phyloP scores from a whole-genome alignment of 1,140 invertebrate genomes.

The Aphelinus atriplicis region DNA sequence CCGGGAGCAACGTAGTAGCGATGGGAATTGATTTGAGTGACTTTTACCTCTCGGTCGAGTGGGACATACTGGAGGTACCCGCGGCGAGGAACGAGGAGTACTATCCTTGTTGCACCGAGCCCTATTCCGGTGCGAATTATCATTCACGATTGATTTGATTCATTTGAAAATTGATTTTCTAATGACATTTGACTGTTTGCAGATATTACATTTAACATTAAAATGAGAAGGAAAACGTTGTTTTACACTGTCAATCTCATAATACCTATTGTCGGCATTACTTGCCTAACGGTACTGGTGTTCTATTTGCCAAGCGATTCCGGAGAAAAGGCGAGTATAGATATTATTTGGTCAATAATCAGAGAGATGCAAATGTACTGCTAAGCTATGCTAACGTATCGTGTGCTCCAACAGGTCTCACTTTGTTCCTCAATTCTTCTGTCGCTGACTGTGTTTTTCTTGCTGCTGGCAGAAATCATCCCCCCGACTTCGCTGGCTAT shows the following conservation, averaged over 20 bases:
- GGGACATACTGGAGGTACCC: constrained; percentile 98
- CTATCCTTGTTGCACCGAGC: constrained; percentile 85
- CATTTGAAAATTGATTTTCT: not conserved
- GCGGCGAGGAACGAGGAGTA: constrained; percentile 94
- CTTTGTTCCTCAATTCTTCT: constrained; percentile 98
- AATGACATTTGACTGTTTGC: constrained; percentile 55
- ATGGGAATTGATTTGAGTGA: constrained; percentile 93
- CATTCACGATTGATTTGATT: not conserved
- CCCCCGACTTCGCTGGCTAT: constrained; percentile 97
- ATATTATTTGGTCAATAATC: no score
- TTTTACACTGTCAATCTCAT: constrained; percentile 94
- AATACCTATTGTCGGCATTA: constrained; percentile 90
- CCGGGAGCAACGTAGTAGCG: constrained; percentile 85
- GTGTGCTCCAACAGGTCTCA: constrained; percentile 71
- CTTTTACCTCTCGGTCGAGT: constrained; percentile 98
- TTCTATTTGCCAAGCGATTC: constrained; percentile 96
- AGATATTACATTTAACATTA: constrained; percentile 96
- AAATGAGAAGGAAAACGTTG: constrained; percentile 90
- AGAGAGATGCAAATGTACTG: no score
- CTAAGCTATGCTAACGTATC: no score
- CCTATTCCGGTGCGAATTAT: constrained; percentile 76
- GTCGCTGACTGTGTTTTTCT: constrained; percentile 98
- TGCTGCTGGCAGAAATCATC: constrained; percentile 96
- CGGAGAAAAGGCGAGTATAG: constrained; percentile 82
- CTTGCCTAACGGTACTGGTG: constrained; percentile 93